phyloP scores from a whole-genome alignment of 2,888 invertebrate species.

The Torymus tubicola region DNA sequence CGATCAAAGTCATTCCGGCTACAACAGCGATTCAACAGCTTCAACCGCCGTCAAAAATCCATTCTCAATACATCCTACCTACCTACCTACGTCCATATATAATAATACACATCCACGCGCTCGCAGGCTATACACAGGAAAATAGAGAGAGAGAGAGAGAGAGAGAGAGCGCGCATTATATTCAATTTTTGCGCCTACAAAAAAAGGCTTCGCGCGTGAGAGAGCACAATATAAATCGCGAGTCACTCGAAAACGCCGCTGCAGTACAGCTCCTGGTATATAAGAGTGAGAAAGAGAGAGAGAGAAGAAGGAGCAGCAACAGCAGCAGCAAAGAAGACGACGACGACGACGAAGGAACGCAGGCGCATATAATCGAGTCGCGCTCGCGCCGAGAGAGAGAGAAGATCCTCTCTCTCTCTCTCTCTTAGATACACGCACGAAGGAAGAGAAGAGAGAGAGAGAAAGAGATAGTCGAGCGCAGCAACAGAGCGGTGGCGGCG shows the following conservation, averaged over 20 bases:
- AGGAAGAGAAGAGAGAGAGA: constrained; percentile 1
- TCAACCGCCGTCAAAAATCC: constrained; percentile 5
- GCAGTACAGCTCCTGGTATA: constrained; percentile 41
- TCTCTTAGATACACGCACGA: constrained; percentile 26
- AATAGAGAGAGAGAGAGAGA: constrained; percentile 24
- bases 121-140: background rate
- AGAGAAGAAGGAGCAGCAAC: constrained; percentile 23
- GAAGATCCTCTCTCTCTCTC: constrained; percentile 57
- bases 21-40: background rate
- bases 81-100: background rate
- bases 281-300: background rate
- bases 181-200: constrained; percentile 45
- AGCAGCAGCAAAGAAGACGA: background rate
- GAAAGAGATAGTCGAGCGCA: constrained; percentile 15
- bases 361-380: constrained; percentile 56
- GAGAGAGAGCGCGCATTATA: constrained; percentile 40
- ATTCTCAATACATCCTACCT: background rate
- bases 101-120: too few relatives aligned
- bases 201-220: background rate
- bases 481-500: constrained; percentile 16
- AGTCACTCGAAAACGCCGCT: constrained; percentile 52
- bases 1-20: constrained; percentile 7
- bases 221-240: constrained; percentile 52
- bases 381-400: background rate
- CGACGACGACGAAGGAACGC: constrained; percentile 44